Evolutionary conservation across 2,797 vertebrate species (phyloP).

Genomic region (Xyrichtys novacula): DNA sequence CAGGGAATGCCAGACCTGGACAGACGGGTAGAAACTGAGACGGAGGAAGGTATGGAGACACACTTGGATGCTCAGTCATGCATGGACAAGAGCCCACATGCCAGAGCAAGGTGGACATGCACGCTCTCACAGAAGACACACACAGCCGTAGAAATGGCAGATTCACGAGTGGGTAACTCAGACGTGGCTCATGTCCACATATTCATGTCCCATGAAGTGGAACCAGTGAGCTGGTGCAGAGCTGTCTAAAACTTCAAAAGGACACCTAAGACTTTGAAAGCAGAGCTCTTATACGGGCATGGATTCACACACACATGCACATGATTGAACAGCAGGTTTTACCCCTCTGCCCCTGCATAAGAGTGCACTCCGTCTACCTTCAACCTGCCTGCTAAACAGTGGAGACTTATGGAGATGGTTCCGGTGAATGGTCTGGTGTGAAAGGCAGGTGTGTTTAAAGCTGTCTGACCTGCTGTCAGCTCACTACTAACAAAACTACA

Average conservation of each 20-base stretch:
- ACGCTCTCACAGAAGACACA: conserved; percentile 23
- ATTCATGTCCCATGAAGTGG: conserved; percentile 64
- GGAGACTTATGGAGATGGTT: conserved; percentile 51
- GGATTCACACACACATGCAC: conserved; percentile 32
- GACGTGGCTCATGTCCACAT: conserved; percentile 46
- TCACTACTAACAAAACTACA: conserved; percentile 16
- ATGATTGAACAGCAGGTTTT: conserved; percentile 29
- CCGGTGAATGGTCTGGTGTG: conserved; percentile 9
- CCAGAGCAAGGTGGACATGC: conserved; percentile 37
- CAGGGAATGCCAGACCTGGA: conserved; percentile 39
- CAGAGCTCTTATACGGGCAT: conserved; percentile 18
- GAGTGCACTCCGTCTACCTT: conserved; percentile 6
- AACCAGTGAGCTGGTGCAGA: conserved; percentile 60
- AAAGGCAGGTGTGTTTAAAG: conserved; percentile 27
- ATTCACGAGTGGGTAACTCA: conserved; percentile 31
- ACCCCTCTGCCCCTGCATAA: conserved; percentile 14
- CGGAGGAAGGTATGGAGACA: conserved; percentile 48
- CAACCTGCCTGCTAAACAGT: conserved; percentile 28
- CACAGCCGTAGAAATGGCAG: conserved; percentile 29
- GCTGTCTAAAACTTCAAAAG: conserved; percentile 60
- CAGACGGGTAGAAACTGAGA: conserved; percentile 58
- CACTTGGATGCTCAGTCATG: conserved; percentile 54
- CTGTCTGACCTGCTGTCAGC: conserved; percentile 24
- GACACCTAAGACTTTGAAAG: conserved; percentile 44
- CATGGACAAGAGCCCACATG: conserved; percentile 55